phyloP scores from a whole-genome alignment of 2,797 vertebrate genomes.

The Hyperoplus lanceolatus region DNA sequence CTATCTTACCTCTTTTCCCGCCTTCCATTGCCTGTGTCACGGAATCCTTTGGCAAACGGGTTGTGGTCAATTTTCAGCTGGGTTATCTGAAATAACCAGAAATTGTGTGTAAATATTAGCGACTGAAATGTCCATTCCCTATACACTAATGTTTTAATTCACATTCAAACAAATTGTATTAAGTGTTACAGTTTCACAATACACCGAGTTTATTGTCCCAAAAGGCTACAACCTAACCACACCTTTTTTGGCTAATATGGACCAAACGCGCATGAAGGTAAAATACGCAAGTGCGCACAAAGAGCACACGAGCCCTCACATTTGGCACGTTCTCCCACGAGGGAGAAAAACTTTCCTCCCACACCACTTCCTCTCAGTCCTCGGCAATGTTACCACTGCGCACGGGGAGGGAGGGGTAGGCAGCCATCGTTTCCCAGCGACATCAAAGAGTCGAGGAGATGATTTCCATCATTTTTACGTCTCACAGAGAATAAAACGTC shows the following conservation, averaged over 20 bases:
- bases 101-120: constrained; percentile 17
- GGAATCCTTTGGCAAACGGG: constrained; percentile 98
- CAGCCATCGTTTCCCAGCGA: constrained; percentile 44
- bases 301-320: neutral
- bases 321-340: constrained; percentile 32
- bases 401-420: neutral
- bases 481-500: constrained; percentile 57
- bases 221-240: neutral
- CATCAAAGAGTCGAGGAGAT: constrained; percentile 56
- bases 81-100: constrained; percentile 85
- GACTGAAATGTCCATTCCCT: neutral
- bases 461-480: constrained; percentile 49
- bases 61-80: constrained; percentile 99
- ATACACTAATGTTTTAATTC: neutral
- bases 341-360: constrained; percentile 37
- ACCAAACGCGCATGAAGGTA: neutral
- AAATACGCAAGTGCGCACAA: constrained; percentile 8
- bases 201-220: neutral
- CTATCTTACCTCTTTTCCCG: constrained; percentile 95
- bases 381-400: constrained; percentile 30
- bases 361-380: constrained; percentile 36
- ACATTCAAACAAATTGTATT: neutral
- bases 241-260: neutral
- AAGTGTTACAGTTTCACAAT: neutral
- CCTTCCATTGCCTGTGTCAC: constrained; percentile 97